Conservation (phyloP, 2,797 vertebrate genomes). For the Epinephelus malabaricus region DNA sequence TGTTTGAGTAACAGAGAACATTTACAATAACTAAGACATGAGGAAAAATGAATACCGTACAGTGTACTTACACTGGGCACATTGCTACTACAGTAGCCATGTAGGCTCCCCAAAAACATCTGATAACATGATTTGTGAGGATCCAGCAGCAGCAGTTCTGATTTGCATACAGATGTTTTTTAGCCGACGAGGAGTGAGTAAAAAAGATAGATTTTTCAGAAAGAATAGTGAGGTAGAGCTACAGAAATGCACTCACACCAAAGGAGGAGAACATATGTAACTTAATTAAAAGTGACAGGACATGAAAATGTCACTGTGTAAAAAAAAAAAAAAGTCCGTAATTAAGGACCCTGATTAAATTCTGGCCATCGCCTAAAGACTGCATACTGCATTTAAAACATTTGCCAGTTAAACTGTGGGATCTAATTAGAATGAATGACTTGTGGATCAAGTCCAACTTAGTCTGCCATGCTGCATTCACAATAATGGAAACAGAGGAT, state of each 20-base stretch:
- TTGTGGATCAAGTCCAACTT: slow-evolving; percentile 52
- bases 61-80: background rate
- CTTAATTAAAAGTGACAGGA: slow-evolving; percentile 56
- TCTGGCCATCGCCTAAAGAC: slow-evolving; percentile 41
- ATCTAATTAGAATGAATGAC: slow-evolving; percentile 68
- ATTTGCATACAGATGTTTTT: slow-evolving; percentile 28
- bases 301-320: slow-evolving; percentile 58
- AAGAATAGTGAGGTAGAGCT: background rate
- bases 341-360: slow-evolving; percentile 66
- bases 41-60: background rate
- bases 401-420: slow-evolving; percentile 52
- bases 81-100: background rate
- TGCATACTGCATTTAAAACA: slow-evolving; percentile 48
- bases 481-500: slow-evolving; percentile 55
- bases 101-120: background rate
- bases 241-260: slow-evolving; percentile 12
- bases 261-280: slow-evolving; percentile 24
- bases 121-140: slow-evolving; percentile 20
- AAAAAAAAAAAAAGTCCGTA: slow-evolving; percentile 23
- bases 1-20: background rate
- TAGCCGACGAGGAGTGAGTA: background rate
- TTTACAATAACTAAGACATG: background rate
- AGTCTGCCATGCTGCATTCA: slow-evolving; percentile 38
- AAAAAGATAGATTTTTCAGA: slow-evolving; percentile 3
- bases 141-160: slow-evolving; percentile 11